phyloP scores from a whole-genome alignment of 64 coral and sea anemone genomes.

The Trachythela sp. region DNA sequence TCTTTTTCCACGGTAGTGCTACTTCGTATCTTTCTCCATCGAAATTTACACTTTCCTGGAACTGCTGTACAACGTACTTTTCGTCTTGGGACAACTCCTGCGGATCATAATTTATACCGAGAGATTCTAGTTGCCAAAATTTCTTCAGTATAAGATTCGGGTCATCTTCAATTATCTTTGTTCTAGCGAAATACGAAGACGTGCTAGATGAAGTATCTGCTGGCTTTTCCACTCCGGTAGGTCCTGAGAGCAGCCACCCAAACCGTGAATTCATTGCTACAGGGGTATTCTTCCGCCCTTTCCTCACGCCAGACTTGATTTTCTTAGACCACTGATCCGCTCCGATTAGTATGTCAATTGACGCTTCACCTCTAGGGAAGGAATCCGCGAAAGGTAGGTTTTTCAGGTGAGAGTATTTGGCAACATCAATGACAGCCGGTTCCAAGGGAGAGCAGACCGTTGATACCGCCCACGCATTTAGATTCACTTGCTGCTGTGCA shows the following conservation, averaged over 20 bases:
- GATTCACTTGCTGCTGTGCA: neutral
- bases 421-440: neutral
- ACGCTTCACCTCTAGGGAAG: neutral
- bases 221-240: neutral
- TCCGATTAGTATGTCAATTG: neutral
- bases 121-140: neutral
- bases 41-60: slow-evolving; percentile 21
- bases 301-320: neutral
- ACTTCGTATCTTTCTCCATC: slow-evolving; percentile 33
- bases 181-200: neutral
- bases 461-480: neutral
- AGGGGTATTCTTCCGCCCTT: neutral
- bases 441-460: neutral
- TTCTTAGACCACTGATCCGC: neutral
- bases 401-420: neutral
- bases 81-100: no score
- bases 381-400: neutral
- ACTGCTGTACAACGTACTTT: neutral
- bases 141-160: neutral
- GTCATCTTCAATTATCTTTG: neutral
- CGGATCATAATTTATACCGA: neutral
- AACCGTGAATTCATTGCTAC: neutral
- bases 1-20: slow-evolving; percentile 7
- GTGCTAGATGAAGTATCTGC: neutral
- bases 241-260: neutral